Conservation (phyloP, 1,140 invertebrate species). For the Paracyclopina nana region DNA sequence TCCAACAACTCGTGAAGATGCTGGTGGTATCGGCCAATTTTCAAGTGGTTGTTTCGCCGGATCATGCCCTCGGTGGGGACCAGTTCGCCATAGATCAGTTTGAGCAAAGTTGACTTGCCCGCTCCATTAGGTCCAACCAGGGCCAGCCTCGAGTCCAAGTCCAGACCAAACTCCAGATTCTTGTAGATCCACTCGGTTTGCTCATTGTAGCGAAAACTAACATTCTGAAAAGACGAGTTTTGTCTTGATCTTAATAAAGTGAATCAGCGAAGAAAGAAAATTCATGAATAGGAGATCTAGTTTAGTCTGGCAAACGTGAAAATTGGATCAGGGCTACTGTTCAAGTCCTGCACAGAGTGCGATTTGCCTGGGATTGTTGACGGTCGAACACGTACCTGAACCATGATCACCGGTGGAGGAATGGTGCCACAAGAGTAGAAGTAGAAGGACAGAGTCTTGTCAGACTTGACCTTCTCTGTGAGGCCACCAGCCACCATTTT, state of each 20-base stretch:
- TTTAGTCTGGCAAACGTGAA: too few relatives aligned
- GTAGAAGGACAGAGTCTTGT: slow-evolving; percentile 80
- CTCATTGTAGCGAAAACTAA: slow-evolving; percentile 83
- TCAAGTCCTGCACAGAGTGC: too few relatives aligned
- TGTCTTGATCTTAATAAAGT: too few relatives aligned
- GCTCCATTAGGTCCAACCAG: slow-evolving; percentile 98
- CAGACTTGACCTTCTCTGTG: slow-evolving; percentile 74
- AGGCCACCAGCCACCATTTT: slow-evolving; percentile 97
- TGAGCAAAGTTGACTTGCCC: slow-evolving; percentile 91
- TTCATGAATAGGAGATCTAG: too few relatives aligned
- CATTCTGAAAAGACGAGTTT: slow-evolving; percentile 43
- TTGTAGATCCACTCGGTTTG: slow-evolving; percentile 78
- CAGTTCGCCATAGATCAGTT: slow-evolving; percentile 83
- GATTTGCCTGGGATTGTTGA: too few relatives aligned
- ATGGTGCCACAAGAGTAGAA: slow-evolving; percentile 91
- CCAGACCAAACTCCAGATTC: slow-evolving; percentile 95
- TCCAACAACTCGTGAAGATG: slow-evolving; percentile 93
- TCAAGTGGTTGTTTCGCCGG: slow-evolving; percentile 86
- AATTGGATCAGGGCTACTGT: too few relatives aligned
- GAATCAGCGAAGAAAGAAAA: too few relatives aligned
- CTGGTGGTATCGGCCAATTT: slow-evolving; percentile 94
- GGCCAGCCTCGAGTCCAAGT: slow-evolving; percentile 88
- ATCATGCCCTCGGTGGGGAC: slow-evolving; percentile 91
- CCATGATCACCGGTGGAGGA: slow-evolving; percentile 97
- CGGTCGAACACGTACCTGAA: slow-evolving; percentile 36